Evolutionary conservation across 1,140 invertebrate genomes (phyloP).

Genomic region (Leptinotarsa undecemlineata): DNA sequence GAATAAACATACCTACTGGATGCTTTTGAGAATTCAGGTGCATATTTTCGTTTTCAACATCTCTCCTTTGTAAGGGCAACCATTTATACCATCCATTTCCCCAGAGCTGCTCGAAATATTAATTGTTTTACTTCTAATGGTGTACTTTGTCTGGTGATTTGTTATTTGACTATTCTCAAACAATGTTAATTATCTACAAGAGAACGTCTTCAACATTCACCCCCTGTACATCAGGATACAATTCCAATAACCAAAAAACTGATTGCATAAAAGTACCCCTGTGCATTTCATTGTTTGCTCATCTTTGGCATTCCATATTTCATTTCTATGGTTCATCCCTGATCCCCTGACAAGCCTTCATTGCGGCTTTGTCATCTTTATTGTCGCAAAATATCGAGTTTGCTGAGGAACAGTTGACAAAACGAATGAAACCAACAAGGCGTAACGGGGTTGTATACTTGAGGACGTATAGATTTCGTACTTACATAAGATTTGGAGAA

Average conservation of each 20-base stretch:
- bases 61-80: no score
- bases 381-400: constrained; percentile 51
- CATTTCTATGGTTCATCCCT: constrained; percentile 14
- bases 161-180: no score
- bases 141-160: no score
- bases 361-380: constrained; percentile 45
- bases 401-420: constrained; percentile 38
- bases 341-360: constrained; percentile 26
- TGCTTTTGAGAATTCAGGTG: no score
- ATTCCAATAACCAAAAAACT: neutral
- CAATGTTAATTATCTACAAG: no score
- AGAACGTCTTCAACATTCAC: no score
- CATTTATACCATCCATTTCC: no score
- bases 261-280: neutral
- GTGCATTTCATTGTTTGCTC: constrained; percentile 15
- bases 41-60: no score
- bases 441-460: constrained; percentile 33
- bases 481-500: constrained; percentile 35
- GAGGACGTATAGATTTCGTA: constrained; percentile 35
- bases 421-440: constrained; percentile 39
- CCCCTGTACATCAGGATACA: no score
- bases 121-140: no score
- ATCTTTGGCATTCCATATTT: constrained; percentile 13
- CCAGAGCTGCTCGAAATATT: no score
- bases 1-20: no score